Conservation (phyloP, 2,888 invertebrate species). For the Incurvaria masculella region DNA sequence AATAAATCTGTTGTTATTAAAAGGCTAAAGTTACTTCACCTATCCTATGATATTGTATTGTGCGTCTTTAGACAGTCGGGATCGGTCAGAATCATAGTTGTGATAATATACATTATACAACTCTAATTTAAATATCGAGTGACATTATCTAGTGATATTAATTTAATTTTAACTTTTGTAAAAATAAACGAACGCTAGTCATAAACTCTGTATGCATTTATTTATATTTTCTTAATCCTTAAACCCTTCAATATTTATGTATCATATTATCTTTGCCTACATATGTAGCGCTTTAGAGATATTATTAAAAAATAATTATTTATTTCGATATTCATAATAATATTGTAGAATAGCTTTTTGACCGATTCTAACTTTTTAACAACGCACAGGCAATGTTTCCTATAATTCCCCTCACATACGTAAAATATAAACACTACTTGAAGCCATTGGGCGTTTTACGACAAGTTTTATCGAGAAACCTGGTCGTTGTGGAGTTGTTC, state of each 20-base stretch:
- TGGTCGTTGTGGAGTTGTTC: not conserved
- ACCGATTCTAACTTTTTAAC: conserved; percentile 46
- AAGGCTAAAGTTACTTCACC: conserved; percentile 37
- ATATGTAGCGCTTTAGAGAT: conserved; percentile 26
- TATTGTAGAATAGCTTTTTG: conserved; percentile 42
- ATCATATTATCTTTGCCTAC: not conserved
- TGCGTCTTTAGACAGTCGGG: conserved; percentile 25
- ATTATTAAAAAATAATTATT: conserved; percentile 24
- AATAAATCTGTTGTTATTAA: conserved; percentile 56
- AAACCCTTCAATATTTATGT: not conserved
- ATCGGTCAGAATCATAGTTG: conserved; percentile 52
- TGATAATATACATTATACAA: conserved; percentile 12
- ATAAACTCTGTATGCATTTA: not conserved
- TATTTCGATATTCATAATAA: conserved; percentile 2
- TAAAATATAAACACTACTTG: not conserved
- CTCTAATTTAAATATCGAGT: conserved; percentile 39
- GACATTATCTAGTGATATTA: conserved; percentile 55
- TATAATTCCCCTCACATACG: not conserved
- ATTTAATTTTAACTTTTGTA: conserved; percentile 36
- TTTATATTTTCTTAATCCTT: not conserved
- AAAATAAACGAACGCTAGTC: not conserved
- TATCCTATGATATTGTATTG: conserved; percentile 31
- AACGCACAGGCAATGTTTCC: conserved; percentile 38
- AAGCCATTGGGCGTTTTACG: not conserved
- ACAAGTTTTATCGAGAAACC: not conserved